Evolutionary conservation across 2,797 vertebrate species (phyloP), one percentile per base, ranked within the genome.

Genomic region (Acanthurus tractus): DNA sequence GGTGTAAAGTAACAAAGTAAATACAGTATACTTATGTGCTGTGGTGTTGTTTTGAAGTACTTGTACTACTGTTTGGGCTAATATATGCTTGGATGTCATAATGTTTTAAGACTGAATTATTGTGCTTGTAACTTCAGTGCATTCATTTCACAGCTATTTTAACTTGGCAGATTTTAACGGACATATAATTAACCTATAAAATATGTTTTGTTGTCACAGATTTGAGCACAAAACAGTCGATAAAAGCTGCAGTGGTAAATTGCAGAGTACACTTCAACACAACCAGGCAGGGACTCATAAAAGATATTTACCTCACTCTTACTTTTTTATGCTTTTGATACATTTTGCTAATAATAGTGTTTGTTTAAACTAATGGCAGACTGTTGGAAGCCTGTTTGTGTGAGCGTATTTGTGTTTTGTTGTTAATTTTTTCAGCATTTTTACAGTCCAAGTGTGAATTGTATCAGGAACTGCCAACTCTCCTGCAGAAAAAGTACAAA

Each of bases 291-390:
- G 4, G 29, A 29, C 29, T 29, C 29, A 29, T 29, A 29, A 29
- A 29, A 4, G 29, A 29, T 29, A 29, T 29, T 29, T 29, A 29
- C 4, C 29, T 29, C 29, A 29, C 29, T 29, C 29, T 29, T 29
- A 56, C 52, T 56, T 56, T 63, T 40, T 34, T 18, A 44, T 3
- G 29, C 29, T 29, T 29, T 29, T 29, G 44, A 65, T 52, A 52
- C 4, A 49, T 50, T 65, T 59, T 53, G 42, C 49, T 54, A 58
- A 63, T 22, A 6, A 20, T 13, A 36, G 8, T 46, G 29, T 46
- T 10, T 49, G 22, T 52, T 50, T 69, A 4, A 0, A 18, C 18
- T 63, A 73, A 78, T 83, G 34, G 76, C 45, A 81, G 73, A 70
- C 58, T 48, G n/a, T 40, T 25, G n/a, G 11, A 4, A 42, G 56